These are phyloP conservation scores for Dicycla oo DNA, from an alignment of 2,888 invertebrate species.

Conservation along the genomic window DNA sequence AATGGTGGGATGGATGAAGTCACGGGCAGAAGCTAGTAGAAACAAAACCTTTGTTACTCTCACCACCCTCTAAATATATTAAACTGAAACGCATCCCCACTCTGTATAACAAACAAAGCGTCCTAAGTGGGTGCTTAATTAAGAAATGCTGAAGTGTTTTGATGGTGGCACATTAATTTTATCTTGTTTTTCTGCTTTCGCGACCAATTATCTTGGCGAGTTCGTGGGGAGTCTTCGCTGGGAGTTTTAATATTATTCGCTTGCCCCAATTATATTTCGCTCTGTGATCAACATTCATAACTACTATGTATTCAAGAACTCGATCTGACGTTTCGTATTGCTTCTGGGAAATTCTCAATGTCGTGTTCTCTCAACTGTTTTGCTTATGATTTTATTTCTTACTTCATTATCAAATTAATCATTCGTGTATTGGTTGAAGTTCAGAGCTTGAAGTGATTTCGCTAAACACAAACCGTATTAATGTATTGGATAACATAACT, in stretches of 20 bases:
- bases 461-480: slow-evolving; percentile 7
- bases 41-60: slow-evolving; percentile 48
- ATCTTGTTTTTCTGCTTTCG: slow-evolving; percentile 85
- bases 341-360: slow-evolving; percentile 24
- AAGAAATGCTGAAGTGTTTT: slow-evolving; percentile 84
- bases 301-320: slow-evolving; percentile 67
- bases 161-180: slow-evolving; percentile 85
- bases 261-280: slow-evolving; percentile 78
- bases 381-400: slow-evolving; percentile 17
- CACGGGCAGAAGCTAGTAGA: background rate
- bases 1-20: too few relatives aligned
- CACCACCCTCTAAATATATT: slow-evolving; percentile 61
- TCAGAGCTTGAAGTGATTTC: slow-evolving; percentile 14
- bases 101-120: slow-evolving; percentile 74
- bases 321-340: slow-evolving; percentile 42
- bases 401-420: slow-evolving; percentile 7
- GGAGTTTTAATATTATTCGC: slow-evolving; percentile 81
- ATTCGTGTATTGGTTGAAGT: background rate
- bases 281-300: slow-evolving; percentile 69
- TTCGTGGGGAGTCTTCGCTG: slow-evolving; percentile 73
- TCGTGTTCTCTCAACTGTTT: slow-evolving; percentile 16
- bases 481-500: slow-evolving; percentile 21
- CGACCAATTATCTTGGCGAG: slow-evolving; percentile 82
- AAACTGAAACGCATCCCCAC: slow-evolving; percentile 64
- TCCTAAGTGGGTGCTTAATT: slow-evolving; percentile 82